These are phyloP conservation scores for Pachliopta kotzebuea DNA, from an alignment of 2,888 invertebrate genomes.

Conservation along the genomic window DNA sequence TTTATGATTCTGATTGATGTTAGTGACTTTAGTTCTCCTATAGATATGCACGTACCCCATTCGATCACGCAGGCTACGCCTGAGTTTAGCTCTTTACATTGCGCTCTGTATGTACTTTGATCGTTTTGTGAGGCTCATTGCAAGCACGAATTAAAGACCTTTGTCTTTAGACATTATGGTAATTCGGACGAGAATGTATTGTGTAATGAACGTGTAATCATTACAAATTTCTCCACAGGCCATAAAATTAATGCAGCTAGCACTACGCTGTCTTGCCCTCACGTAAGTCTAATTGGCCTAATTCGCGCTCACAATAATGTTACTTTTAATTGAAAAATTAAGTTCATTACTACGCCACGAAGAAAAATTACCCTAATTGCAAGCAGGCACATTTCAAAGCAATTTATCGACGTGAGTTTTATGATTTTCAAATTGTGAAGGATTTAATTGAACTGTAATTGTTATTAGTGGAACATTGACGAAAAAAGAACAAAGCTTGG, in stretches of 20 bases:
- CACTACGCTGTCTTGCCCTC: slow-evolving; percentile 47
- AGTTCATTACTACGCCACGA: slow-evolving; percentile 30
- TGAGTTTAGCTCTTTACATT: too few relatives aligned
- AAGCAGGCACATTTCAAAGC: slow-evolving; percentile 35
- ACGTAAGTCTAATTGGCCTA: slow-evolving; percentile 57
- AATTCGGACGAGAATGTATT: neutral
- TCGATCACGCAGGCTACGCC: too few relatives aligned
- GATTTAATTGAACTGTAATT: slow-evolving; percentile 65
- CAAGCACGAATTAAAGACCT: too few relatives aligned
- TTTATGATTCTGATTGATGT: too few relatives aligned
- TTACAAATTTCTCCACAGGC: slow-evolving; percentile 59
- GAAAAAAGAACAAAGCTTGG: slow-evolving; percentile 45
- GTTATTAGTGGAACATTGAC: slow-evolving; percentile 52
- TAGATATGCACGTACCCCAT: too few relatives aligned
- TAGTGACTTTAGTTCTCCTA: too few relatives aligned
- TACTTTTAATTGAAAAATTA: slow-evolving; percentile 49
- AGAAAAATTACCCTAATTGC: slow-evolving; percentile 39
- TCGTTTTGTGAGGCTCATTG: too few relatives aligned
- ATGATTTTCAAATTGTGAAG: slow-evolving; percentile 49
- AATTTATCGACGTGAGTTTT: slow-evolving; percentile 25
- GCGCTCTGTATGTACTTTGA: too few relatives aligned
- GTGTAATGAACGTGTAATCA: slow-evolving; percentile 58
- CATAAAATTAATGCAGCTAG: slow-evolving; percentile 62
- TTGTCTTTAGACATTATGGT: too few relatives aligned
- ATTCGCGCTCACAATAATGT: slow-evolving; percentile 57